Base-by-base conservation (phyloP, 37 sponge, comb jelly and placozoan species). In the Spongilla lacustris region DNA sequence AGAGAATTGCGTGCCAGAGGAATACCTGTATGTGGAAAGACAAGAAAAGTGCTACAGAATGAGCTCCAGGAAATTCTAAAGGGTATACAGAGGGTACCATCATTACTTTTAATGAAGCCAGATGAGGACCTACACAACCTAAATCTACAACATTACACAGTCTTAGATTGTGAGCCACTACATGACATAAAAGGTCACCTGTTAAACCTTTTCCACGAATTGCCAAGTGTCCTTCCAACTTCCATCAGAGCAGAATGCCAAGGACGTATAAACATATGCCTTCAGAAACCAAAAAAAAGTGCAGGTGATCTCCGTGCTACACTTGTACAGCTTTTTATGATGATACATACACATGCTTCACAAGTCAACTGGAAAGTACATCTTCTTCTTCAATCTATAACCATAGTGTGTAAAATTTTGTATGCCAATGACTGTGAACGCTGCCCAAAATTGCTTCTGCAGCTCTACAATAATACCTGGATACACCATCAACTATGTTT, bases 51-150 rank as follows among this genome's bases (percentile, higher is more conserved):
- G 25, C 37, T 85, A 11, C 23, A 22, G 13, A 33, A 66, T 11
- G 28, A 66, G 24, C 46, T 85, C 4, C 25, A 85, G 28, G 26
- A 66, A 19, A 30, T 50, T 28, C 48, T 84, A 27, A 19, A 31
- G 34, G 84, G 84, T 32, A 35, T 84, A 25, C 84, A 84, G 31
- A 75, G 84, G 48, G 84, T 84, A 32, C 78, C 85, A 17, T 41
- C 85, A 4, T 34, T 85, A 4, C 74, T 84, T 4, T 38, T 84
- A 8, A 23, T 72, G 5, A 34, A 76, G 37, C 78, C 85, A 33
- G 49, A 25, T 23, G n/a, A 29, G 27, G n/a, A 38, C 13, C 67
- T 83, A 5, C 27, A 2, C 13, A 23, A 74, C 17, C 50, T 50
- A 12, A 83, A 83, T 49, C 58, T 74, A 24, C 30, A 74, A 10